Conservation (phyloP, 2,113 vertebrate species). For the Panurus biarmicus region DNA sequence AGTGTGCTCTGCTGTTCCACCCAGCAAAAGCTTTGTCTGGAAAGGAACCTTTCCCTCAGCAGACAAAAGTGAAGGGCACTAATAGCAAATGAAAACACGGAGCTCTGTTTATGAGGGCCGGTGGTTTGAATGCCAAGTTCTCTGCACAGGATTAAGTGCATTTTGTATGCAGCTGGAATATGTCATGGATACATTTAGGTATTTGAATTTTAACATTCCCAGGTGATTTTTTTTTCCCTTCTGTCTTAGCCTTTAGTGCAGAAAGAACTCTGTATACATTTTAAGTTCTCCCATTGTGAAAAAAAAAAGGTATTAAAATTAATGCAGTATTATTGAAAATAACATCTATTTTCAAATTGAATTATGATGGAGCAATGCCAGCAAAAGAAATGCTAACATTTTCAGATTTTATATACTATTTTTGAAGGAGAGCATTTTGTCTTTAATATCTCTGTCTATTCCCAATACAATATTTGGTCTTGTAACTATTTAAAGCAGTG, state of each 20-base stretch:
- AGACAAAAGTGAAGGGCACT: constrained; percentile 10
- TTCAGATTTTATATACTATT: not conserved
- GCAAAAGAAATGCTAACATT: not conserved
- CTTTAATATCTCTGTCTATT: not conserved
- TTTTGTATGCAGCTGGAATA: constrained; percentile 58
- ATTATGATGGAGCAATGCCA: not conserved
- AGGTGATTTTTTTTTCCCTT: constrained; percentile 9
- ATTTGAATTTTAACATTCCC: constrained; percentile 42
- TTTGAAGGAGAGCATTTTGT: not conserved
- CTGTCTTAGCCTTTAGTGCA: not conserved
- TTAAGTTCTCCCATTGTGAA: not conserved
- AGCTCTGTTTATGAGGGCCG: constrained; percentile 28
- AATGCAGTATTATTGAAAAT: not conserved
- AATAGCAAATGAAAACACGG: constrained; percentile 15
- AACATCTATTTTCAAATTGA: not conserved
- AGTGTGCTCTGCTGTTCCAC: constrained; percentile 16
- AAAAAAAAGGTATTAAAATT: not conserved
- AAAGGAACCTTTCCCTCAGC: constrained; percentile 5
- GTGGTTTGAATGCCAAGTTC: constrained; percentile 37
- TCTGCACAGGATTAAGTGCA: constrained; percentile 1
- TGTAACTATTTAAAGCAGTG: not conserved
- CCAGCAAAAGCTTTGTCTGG: constrained; percentile 21
- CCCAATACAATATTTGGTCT: not conserved
- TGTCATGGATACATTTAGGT: constrained; percentile 40
- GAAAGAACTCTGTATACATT: not conserved